Percentiles rank a stretch among this genome's conserved stretches.
These are phyloP conservation scores for Ophraella communa DNA, from an alignment of 2,888 invertebrate genomes.

Conservation along the genomic window DNA sequence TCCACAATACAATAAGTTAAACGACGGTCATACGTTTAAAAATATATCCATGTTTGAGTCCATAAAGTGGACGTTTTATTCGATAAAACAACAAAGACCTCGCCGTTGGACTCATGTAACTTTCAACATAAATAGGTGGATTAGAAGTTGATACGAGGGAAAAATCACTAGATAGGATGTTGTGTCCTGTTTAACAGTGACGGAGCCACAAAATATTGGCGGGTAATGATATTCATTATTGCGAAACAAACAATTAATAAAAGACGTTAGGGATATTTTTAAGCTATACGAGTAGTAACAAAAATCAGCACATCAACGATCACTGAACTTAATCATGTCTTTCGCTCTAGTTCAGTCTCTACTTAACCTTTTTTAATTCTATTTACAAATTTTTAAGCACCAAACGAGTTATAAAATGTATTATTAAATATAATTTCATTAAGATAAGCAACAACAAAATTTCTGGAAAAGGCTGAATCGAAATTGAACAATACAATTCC, in stretches of 20 bases:
- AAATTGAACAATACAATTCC: no score
- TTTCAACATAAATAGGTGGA: constrained; percentile 48
- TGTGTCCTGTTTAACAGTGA: constrained; percentile 31
- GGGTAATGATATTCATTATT: neutral
- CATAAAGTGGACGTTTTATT: constrained; percentile 46
- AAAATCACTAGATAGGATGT: constrained; percentile 41
- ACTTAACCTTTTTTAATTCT: no score
- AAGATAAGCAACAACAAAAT: no score
- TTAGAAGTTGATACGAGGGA: constrained; percentile 44
- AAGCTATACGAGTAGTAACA: no score
- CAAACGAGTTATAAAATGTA: no score
- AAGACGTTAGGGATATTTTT: no score
- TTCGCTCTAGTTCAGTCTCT: no score
- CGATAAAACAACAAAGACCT: constrained; percentile 45
- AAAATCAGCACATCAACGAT: no score
- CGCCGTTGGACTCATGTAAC: constrained; percentile 44
- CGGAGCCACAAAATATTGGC: neutral
- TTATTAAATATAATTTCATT: no score
- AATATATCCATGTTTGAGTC: constrained; percentile 42
- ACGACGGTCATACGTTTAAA: constrained; percentile 36
- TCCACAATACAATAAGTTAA: constrained; percentile 32
- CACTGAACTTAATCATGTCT: no score
- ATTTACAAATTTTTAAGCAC: no score
- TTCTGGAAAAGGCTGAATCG: no score
- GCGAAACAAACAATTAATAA: neutral